phyloP scores from a whole-genome alignment of 2,113 vertebrate species.

The Turdus rufiventris region DNA sequence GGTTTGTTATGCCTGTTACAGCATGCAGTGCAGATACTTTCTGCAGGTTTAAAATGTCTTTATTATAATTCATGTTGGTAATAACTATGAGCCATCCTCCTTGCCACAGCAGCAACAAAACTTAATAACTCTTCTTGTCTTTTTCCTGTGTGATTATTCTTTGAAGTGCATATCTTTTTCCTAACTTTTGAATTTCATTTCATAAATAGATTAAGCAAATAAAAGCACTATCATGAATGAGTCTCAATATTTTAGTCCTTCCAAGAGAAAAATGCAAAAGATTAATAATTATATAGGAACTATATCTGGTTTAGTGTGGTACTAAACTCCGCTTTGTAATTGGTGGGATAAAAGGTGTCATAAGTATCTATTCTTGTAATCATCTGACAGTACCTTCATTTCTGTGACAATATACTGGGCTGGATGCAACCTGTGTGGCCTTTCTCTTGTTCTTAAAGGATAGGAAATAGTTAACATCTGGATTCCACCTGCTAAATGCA shows the following conservation, averaged over 20 bases:
- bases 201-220: background rate
- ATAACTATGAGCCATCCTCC: background rate
- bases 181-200: background rate
- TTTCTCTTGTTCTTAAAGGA: background rate
- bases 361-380: background rate
- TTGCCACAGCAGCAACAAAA: background rate
- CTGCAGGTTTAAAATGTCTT: slow-evolving; percentile 29
- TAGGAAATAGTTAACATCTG: background rate
- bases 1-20: slow-evolving; percentile 25
- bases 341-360: background rate
- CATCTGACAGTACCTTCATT: background rate
- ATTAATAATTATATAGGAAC: background rate
- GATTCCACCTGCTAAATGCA: background rate
- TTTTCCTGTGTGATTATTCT: background rate
- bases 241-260: background rate
- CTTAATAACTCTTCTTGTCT: background rate
- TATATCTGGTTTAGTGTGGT: background rate
- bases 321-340: background rate
- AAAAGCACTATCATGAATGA: background rate
- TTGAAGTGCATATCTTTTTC: background rate
- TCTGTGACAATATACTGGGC: background rate
- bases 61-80: background rate
- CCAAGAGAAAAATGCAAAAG: background rate
- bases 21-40: background rate
- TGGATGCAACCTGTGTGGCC: background rate